A percentile compares a stretch with the other conserved stretches of the same genome.
phyloP scores from a whole-genome alignment of 2,888 invertebrate species.

The Drosophila neonasuta region DNA sequence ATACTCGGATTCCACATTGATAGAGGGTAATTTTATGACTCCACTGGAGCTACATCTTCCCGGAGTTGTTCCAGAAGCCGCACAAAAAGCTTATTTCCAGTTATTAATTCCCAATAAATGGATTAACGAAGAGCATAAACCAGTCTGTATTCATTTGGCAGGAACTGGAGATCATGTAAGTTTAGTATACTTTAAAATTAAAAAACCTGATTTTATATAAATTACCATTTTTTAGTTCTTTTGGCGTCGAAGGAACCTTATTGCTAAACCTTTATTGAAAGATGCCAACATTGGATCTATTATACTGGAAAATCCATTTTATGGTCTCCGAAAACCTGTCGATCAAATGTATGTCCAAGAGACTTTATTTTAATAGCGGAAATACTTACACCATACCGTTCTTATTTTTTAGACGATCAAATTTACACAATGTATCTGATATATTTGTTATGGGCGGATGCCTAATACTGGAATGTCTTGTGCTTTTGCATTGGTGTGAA shows the following conservation, averaged over 20 bases:
- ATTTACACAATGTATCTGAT: constrained; percentile 96
- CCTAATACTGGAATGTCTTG: constrained; percentile 95
- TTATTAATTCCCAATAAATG: constrained; percentile 91
- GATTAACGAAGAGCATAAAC: constrained; percentile 87
- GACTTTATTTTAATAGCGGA: not conserved
- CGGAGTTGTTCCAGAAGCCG: constrained; percentile 92
- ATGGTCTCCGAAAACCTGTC: constrained; percentile 93
- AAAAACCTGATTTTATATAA: not conserved
- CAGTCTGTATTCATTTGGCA: constrained; percentile 96
- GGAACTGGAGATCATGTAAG: constrained; percentile 96
- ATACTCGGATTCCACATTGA: constrained; percentile 87
- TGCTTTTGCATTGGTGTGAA: constrained; percentile 96
- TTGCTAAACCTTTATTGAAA: constrained; percentile 95
- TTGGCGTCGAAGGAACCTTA: constrained; percentile 93
- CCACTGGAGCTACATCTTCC: constrained; percentile 93
- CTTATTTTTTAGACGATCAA: constrained; percentile 87
- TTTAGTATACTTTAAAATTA: constrained; percentile 10
- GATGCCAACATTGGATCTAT: constrained; percentile 96
- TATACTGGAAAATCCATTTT: constrained; percentile 98
- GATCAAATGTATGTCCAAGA: constrained; percentile 87
- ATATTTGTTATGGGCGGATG: constrained; percentile 99
- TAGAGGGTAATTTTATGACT: constrained; percentile 94
- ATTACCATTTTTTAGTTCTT: constrained; percentile 86
- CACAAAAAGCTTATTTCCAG: constrained; percentile 92
- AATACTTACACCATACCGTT: not conserved